Base-by-base conservation (phyloP, 2,888 invertebrate species). In the Dynastes maya region DNA sequence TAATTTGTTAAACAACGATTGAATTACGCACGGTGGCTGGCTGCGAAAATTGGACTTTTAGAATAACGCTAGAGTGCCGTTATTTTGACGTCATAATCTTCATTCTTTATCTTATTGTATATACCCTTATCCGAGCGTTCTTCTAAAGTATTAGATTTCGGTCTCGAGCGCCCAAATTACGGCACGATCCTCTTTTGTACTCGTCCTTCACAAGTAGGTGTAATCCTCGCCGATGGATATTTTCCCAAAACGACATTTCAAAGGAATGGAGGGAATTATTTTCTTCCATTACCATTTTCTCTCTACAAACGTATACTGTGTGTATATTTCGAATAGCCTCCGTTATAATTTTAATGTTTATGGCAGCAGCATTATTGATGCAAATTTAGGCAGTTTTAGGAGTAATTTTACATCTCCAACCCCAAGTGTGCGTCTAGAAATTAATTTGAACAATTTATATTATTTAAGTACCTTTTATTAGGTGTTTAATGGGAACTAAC, bases 1-100 rank as follows among this genome's bases (percentile, higher is more conserved):
- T 74, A 74, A 74, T 74, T 74, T 74, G 61, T 61, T 74, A 74
- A 74, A 74, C 29, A 61, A 61, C 63, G 63, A 74, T 74, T 74
- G 58, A 63, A 74, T 74, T 74, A 61, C 49, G 29, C 29, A 74
- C 72, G 72, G 61, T 74, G 72, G 72, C 61, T 74, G 72, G 61
- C 37, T 74, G 37, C 61, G 61, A 74, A 74, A 74, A 74, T 74
- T 74, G 61, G 61, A 61, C 72, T 74, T 61, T 74, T 74, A 61
- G 61, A 63, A 74, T 74, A 61, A 74, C 72, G 49, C 13, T n/a
- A 49, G 45, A 27, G 72, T 49, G 45, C 63, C 49, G 63, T 74
- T 27, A 49, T 45, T 45, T 58, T 40, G 32, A 40, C 61, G 27
- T 27, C 45, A 55, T 61, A 53, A 74, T 74, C 61, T 72, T 53